phyloP scores from a whole-genome alignment of 2,797 vertebrate species.

The Rachycentron canadum region DNA sequence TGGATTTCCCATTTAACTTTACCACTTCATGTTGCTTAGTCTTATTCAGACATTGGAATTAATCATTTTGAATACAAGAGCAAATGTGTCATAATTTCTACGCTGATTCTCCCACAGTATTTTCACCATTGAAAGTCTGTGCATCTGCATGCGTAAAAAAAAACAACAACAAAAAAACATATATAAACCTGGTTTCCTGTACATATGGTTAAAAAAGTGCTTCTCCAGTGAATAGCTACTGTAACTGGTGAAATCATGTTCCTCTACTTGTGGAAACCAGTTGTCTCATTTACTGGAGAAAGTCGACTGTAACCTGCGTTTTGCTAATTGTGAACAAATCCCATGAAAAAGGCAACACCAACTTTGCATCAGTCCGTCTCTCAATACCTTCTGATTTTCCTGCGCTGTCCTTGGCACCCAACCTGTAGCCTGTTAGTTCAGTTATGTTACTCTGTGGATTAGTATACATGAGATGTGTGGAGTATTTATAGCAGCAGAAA shows the following conservation, averaged over 20 bases:
- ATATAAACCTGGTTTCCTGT: not conserved
- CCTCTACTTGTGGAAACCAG: not conserved
- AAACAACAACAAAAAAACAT: not conserved
- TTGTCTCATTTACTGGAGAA: not conserved
- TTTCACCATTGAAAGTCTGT: not conserved
- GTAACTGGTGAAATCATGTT: too few species aligned
- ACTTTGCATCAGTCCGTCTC: not conserved
- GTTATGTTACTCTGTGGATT: not conserved
- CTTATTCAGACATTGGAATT: not conserved
- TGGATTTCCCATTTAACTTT: not conserved
- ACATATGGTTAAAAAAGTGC: too few species aligned
- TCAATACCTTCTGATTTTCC: not conserved
- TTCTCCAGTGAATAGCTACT: too few species aligned
- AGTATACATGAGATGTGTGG: too few species aligned
- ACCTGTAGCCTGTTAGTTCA: not conserved
- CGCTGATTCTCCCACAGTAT: too few species aligned
- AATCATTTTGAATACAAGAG: not conserved
- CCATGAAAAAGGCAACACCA: not conserved
- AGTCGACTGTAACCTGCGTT: not conserved
- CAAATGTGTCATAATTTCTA: not conserved
- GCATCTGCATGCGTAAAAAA: not conserved
- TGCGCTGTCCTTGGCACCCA: not conserved
- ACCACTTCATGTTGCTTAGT: not conserved
- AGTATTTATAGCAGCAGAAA: not conserved
- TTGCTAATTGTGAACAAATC: not conserved